phyloP scores from a whole-genome alignment of 2,888 invertebrate genomes.

The Drepanosiphum platanoidis region DNA sequence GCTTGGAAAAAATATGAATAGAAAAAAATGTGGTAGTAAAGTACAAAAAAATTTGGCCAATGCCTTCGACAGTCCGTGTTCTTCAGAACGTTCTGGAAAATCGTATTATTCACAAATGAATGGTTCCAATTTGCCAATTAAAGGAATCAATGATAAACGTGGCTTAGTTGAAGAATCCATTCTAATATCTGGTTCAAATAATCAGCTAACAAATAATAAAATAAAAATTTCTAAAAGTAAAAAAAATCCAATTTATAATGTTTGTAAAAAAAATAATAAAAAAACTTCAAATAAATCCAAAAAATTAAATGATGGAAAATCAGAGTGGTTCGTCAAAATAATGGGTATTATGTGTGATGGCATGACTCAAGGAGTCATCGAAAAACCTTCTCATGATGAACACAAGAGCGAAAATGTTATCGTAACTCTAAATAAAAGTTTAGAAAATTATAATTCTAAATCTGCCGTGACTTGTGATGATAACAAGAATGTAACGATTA shows the following conservation, averaged over 20 bases:
- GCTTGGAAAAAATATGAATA: neutral
- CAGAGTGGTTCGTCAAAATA: constrained; percentile 23
- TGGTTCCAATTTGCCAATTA: neutral
- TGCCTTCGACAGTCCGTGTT: neutral
- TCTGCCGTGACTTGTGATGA: neutral
- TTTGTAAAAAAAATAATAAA: neutral
- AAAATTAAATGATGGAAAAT: neutral
- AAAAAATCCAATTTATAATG: neutral
- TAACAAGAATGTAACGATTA: neutral
- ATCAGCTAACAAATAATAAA: neutral
- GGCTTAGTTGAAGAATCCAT: constrained; percentile 25
- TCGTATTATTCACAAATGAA: neutral
- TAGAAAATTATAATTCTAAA: neutral
- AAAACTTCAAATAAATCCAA: neutral
- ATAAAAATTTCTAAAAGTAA: neutral
- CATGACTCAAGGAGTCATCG: neutral
- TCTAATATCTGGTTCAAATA: constrained; percentile 22
- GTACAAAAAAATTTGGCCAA: neutral
- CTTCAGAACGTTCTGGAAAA: neutral
- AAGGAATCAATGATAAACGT: neutral
- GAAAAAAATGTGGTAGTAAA: constrained; percentile 15
- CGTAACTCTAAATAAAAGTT: neutral
- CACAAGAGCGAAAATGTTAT: neutral
- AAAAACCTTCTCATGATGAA: neutral
- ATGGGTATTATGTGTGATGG: neutral